These are phyloP conservation scores for Atrichornis clamosus DNA, from an alignment of 2,113 vertebrate species.

Conservation along the genomic window DNA sequence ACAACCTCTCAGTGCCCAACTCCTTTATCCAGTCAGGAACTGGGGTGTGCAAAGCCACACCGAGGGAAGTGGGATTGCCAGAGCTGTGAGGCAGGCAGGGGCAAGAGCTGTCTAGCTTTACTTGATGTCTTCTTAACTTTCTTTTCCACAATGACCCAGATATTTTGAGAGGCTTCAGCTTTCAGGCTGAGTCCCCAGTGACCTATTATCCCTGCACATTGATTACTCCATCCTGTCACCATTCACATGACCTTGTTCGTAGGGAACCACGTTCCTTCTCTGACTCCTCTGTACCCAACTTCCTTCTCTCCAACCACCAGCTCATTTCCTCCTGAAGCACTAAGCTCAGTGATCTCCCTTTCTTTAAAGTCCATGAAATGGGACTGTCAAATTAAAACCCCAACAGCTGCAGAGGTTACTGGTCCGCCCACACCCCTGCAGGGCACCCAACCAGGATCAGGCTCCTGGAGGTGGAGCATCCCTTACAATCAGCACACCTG, in stretches of 20 bases:
- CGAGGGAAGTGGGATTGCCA: background rate
- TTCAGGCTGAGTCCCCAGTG: background rate
- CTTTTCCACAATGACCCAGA: background rate
- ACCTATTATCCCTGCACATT: background rate
- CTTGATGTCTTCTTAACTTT: background rate
- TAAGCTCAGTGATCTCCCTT: background rate
- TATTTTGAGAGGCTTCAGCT: slow-evolving; percentile 3
- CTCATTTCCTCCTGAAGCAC: background rate
- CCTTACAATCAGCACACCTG: background rate
- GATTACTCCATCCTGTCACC: slow-evolving; percentile 9
- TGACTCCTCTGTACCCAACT: background rate
- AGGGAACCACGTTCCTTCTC: background rate
- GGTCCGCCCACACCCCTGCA: background rate
- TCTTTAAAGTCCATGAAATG: background rate
- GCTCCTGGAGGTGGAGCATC: background rate
- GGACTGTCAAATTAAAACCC: background rate
- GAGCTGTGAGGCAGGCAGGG: fast-evolving
- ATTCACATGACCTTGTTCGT: background rate
- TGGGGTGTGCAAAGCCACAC: background rate
- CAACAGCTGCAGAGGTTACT: background rate
- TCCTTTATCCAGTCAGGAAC: fast-evolving
- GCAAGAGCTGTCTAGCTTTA: background rate
- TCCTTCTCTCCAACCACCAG: background rate
- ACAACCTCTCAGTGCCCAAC: background rate
- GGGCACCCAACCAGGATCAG: fast-evolving